Evolutionary conservation across 2,113 vertebrate species (phyloP), one percentile per base, ranked within the genome.

Genomic region (Eurypyga helias): DNA sequence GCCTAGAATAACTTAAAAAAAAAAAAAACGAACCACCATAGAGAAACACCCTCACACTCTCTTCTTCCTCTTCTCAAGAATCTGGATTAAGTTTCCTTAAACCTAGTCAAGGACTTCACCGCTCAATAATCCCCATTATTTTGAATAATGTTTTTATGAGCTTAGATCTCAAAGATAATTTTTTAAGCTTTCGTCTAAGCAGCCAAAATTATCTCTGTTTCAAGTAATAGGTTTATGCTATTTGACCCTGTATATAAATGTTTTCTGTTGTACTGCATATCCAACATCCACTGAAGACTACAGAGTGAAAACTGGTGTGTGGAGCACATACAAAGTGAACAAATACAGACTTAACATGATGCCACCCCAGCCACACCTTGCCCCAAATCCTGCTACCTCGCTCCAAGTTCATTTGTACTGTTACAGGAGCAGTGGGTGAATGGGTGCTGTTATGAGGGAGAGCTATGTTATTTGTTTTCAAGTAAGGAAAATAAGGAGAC

Each of bases 221-320:
- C 23, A 64, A 81, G n/a, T 57, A 57, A 33, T 0, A 45, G 5
- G 13, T 12, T 71, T 51, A 55, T 28, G 41, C 45, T 51, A 46
- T 48, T 48, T 57, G 36, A 76, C 51, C 29, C 34, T 9, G 4
- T 10, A 33, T 34, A 11, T 17, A 66, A 25, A 19, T 17, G n/a
- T 29, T 78, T 70, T 55, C 64, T 60, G 45, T 31, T 15, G 29
- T 45, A 71, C 21, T 36, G 41, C 78, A 8, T 6, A 33, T 2
- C 11, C 51, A 17, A 6, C 29, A 31, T 6, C 17, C 16, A n/a
- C 28, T 7, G 15, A 72, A 7, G 75, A 21, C 13, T 4, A 46
- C 0, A 5, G n/a, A 23, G 41, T 5, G 58, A 66, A 58, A 26
- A 57, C 28, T 7, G 11, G 6, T 3, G 14, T 3, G 4, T 3